A percentile compares a stretch with the other conserved stretches of the same genome.
These are phyloP conservation scores for Gastrophysa polygoni DNA, from an alignment of 2,888 invertebrate species.

Conservation along the genomic window DNA sequence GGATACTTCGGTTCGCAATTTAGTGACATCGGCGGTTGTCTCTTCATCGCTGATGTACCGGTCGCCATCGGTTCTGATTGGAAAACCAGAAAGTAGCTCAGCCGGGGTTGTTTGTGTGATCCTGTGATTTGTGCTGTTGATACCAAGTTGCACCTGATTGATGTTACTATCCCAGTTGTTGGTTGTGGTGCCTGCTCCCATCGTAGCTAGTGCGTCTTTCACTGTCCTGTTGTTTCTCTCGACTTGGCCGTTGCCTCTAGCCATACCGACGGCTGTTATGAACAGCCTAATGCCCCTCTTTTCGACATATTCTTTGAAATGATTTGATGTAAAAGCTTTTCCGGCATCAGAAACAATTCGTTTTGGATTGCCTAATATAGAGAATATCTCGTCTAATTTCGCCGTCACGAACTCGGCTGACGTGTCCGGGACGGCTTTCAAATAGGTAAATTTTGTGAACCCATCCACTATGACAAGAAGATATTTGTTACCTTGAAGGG, in stretches of 20 bases:
- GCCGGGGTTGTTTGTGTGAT: neutral
- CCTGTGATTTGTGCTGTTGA: neutral
- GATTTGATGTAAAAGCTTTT: slow-evolving; percentile 14
- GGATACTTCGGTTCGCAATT: neutral
- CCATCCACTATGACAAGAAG: slow-evolving; percentile 18
- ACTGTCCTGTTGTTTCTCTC: slow-evolving; percentile 15
- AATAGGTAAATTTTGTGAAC: slow-evolving; percentile 26
- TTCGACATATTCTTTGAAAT: slow-evolving; percentile 19
- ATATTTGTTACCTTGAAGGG: slow-evolving; percentile 18
- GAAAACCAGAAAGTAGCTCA: neutral
- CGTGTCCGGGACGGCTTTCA: slow-evolving; percentile 11
- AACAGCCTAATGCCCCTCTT: slow-evolving; percentile 15
- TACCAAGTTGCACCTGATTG: neutral
- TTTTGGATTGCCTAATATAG: neutral
- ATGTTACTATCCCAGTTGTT: neutral
- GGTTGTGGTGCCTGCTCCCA: neutral
- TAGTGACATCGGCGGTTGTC: neutral
- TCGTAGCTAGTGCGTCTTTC: neutral
- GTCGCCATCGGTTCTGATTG: neutral
- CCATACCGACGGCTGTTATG: slow-evolving; percentile 20
- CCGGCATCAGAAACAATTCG: neutral
- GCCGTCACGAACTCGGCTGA: neutral
- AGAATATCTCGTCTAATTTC: neutral
- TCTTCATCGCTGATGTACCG: no score
- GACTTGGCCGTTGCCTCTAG: slow-evolving; percentile 24